phyloP scores from a whole-genome alignment of 2,888 invertebrate genomes.

The Danaus chrysippus region DNA sequence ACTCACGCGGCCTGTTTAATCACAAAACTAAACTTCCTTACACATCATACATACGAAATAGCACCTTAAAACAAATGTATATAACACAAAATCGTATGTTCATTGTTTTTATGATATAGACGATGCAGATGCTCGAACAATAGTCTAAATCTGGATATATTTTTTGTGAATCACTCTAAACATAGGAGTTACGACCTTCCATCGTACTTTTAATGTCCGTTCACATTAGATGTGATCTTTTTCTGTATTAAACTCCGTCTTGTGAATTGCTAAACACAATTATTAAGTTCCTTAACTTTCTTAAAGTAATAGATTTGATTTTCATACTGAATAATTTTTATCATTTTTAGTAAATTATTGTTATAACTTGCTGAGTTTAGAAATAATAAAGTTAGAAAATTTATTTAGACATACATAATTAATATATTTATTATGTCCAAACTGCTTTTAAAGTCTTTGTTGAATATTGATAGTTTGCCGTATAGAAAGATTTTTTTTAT shows the following conservation, averaged over 20 bases:
- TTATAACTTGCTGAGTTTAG: too few relatives aligned
- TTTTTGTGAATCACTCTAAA: conserved; percentile 21
- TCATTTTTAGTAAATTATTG: too few relatives aligned
- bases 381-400: too few relatives aligned
- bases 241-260: background rate
- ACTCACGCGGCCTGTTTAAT: conserved; percentile 65
- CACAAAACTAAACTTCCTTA: conserved; percentile 41
- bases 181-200: conserved; percentile 12
- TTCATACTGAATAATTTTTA: background rate
- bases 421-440: too few relatives aligned
- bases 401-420: too few relatives aligned
- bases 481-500: too few relatives aligned
- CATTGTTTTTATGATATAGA: conserved; percentile 24
- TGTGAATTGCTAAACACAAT: conserved; percentile 4
- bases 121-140: conserved; percentile 32
- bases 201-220: background rate
- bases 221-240: background rate
- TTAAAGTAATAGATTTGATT: background rate
- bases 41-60: conserved; percentile 36
- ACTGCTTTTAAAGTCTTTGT: too few relatives aligned
- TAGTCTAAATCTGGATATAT: conserved; percentile 31
- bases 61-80: conserved; percentile 28
- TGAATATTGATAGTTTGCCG: too few relatives aligned
- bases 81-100: background rate
- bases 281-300: background rate